Percentiles rank a stretch among this genome's conserved stretches.
Evolutionary conservation across 2,888 invertebrate species (phyloP).

Genomic region (Eilema depressum): DNA sequence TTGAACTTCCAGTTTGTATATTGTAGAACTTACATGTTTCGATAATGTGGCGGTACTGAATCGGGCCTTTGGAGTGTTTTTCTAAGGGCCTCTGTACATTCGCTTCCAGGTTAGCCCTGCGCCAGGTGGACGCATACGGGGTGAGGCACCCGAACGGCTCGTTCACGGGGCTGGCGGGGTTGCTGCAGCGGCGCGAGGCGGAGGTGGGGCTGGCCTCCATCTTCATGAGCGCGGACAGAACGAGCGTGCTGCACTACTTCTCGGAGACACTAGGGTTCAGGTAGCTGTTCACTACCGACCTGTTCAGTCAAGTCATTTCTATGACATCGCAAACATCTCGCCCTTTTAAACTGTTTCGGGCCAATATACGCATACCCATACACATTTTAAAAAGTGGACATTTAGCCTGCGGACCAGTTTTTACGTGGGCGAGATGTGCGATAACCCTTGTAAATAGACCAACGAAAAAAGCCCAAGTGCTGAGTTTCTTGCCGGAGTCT

Average conservation of each 20-base stretch:
- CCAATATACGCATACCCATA: too few relatives aligned
- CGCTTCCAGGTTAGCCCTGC: conserved; percentile 63
- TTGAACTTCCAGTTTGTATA: conserved; percentile 65
- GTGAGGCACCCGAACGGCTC: conserved; percentile 84
- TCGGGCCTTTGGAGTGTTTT: neutral
- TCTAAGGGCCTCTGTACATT: neutral
- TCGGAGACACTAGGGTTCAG: conserved; percentile 82
- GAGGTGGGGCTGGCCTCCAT: conserved; percentile 83
- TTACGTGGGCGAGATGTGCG: too few relatives aligned
- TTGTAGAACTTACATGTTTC: too few relatives aligned
- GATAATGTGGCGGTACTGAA: too few relatives aligned
- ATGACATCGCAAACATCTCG: too few relatives aligned
- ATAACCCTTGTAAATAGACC: too few relatives aligned
- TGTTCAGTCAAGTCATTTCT: neutral
- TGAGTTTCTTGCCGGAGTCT: too few relatives aligned
- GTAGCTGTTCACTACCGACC: conserved; percentile 45
- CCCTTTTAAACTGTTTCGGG: too few relatives aligned
- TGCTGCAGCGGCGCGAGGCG: conserved; percentile 83
- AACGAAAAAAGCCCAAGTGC: too few relatives aligned
- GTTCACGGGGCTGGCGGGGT: conserved; percentile 86
- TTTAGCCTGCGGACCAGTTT: too few relatives aligned
- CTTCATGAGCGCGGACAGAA: conserved; percentile 87
- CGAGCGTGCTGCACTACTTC: conserved; percentile 81
- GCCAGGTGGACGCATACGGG: conserved; percentile 81
- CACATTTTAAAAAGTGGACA: too few relatives aligned